phyloP scores from a whole-genome alignment of 2,888 invertebrate genomes.

The Coenonympha arcania region DNA sequence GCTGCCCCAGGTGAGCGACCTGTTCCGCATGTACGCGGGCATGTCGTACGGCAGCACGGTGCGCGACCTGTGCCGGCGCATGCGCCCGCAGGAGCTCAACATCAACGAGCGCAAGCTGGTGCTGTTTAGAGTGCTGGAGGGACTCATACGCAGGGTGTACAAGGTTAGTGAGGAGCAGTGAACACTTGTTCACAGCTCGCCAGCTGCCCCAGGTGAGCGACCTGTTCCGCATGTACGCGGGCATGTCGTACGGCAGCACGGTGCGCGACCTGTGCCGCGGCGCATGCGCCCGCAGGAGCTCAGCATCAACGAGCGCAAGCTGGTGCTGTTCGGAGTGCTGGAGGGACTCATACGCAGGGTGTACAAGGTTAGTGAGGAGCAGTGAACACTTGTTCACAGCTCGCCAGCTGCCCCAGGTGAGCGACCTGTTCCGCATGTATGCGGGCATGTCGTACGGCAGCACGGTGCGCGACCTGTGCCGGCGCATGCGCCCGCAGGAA shows the following conservation, averaged over 20 bases:
- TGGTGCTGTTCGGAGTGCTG: constrained; percentile 90
- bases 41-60: constrained; percentile 85
- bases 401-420: constrained; percentile 77
- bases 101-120: constrained; percentile 88
- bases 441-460: constrained; percentile 84
- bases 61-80: constrained; percentile 81
- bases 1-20: constrained; percentile 77
- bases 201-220: constrained; percentile 78
- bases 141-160: constrained; percentile 85
- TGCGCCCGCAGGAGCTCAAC: constrained; percentile 81
- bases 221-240: constrained; percentile 82
- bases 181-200: constrained; percentile 61
- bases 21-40: constrained; percentile 82
- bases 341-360: constrained; percentile 87
- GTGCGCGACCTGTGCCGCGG: constrained; percentile 83
- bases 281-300: constrained; percentile 81
- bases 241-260: constrained; percentile 83
- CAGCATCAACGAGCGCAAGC: constrained; percentile 84
- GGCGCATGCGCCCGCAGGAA: constrained; percentile 81
- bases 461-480: constrained; percentile 83
- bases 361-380: constrained; percentile 81
- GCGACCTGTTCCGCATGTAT: constrained; percentile 83
- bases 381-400: no score
- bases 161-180: constrained; percentile 77
- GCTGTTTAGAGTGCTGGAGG: constrained; percentile 90